Percentiles rank a stretch among this genome's conserved stretches.
phyloP scores from a whole-genome alignment of 2,888 invertebrate genomes.

The Synanthedon formicaeformis region DNA sequence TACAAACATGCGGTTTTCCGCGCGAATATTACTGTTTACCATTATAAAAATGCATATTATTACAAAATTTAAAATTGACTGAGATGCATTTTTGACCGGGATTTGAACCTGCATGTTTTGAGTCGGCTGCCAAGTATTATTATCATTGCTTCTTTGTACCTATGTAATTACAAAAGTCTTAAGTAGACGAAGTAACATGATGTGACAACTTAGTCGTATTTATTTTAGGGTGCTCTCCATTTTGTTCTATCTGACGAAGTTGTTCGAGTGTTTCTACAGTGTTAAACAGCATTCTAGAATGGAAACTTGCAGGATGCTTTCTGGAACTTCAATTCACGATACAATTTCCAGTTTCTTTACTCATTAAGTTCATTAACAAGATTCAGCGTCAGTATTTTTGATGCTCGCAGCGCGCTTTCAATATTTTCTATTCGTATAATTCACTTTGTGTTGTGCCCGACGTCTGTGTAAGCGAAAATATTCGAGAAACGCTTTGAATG shows the following conservation, averaged over 20 bases:
- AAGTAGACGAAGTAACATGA: no score
- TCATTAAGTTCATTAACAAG: slow-evolving; percentile 65
- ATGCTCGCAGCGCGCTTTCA: slow-evolving; percentile 47
- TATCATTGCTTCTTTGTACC: no score
- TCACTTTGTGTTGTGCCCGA: slow-evolving; percentile 45
- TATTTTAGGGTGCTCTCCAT: slow-evolving; percentile 43
- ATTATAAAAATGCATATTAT: no score
- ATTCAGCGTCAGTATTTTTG: slow-evolving; percentile 58
- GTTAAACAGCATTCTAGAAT: slow-evolving; percentile 43
- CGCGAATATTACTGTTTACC: no score
- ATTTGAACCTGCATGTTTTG: no score
- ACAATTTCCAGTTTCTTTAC: slow-evolving; percentile 48
- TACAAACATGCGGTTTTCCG: no score
- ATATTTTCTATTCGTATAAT: slow-evolving; percentile 56
- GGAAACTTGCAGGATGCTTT: slow-evolving; percentile 51
- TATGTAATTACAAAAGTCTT: no score
- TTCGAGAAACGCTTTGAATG: slow-evolving; percentile 59
- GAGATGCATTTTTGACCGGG: no score
- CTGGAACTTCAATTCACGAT: slow-evolving; percentile 36
- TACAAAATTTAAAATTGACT: no score
- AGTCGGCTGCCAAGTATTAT: no score
- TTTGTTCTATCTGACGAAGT: slow-evolving; percentile 27
- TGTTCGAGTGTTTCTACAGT: slow-evolving; percentile 23
- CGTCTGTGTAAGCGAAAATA: slow-evolving; percentile 57
- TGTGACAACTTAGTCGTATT: slow-evolving; percentile 11